These are phyloP conservation scores for Cochlearius cochlearius DNA, from an alignment of 2,113 vertebrate genomes.

Conservation along the genomic window DNA sequence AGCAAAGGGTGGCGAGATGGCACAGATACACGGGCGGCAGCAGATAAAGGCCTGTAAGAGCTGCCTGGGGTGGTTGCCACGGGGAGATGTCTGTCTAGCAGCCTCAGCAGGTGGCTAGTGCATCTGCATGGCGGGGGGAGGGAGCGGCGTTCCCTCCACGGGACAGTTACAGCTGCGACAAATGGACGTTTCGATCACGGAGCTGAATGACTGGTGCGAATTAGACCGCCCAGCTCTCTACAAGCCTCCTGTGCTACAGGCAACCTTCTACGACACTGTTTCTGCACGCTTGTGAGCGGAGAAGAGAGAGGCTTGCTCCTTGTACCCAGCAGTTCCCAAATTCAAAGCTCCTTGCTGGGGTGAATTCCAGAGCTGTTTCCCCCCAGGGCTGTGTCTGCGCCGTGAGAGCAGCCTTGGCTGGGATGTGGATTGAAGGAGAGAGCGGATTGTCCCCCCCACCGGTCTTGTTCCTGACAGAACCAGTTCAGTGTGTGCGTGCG, in stretches of 20 bases:
- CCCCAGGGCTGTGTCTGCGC: background rate
- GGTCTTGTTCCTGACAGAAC: background rate
- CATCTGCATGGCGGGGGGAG: background rate
- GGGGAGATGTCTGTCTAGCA: constrained; percentile 27
- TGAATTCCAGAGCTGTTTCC: background rate
- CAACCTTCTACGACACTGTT: background rate
- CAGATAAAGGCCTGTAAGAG: background rate
- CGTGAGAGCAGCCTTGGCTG: background rate
- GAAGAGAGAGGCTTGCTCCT: background rate
- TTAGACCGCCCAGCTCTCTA: background rate
- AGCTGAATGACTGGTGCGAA: background rate
- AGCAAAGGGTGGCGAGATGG: background rate
- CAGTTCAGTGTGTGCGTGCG: background rate
- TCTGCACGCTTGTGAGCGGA: accelerated
- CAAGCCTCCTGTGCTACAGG: background rate
- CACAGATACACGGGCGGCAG: background rate
- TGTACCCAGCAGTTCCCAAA: background rate
- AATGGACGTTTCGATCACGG: background rate
- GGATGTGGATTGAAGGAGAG: constrained; percentile 44
- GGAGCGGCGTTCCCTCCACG: background rate
- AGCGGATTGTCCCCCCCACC: background rate
- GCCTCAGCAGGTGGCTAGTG: constrained; percentile 36
- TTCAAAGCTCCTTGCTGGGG: background rate
- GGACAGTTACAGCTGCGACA: background rate
- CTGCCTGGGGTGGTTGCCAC: background rate